Evolutionary conservation across 1,140 invertebrate genomes (phyloP).

Genomic region (Acromyrmex echinatior): DNA sequence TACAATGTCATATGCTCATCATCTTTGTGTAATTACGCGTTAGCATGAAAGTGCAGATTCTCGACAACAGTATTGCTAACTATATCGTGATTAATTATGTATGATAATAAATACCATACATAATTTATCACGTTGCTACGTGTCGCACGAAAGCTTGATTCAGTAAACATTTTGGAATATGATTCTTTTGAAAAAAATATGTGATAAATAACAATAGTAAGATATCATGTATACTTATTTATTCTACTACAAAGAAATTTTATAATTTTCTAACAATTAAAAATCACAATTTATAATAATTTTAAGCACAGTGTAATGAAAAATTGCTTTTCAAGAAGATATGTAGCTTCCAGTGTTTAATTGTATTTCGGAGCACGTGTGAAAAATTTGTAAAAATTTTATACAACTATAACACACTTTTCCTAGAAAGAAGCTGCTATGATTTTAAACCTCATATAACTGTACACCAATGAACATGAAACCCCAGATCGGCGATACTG

Average conservation of each 20-base stretch:
- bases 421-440: not conserved
- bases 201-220: not conserved
- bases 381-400: conserved; percentile 8
- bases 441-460: not conserved
- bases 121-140: not conserved
- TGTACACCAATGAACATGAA: not conserved
- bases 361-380: not conserved
- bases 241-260: not conserved
- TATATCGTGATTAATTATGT: conserved; percentile 30
- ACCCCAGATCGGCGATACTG: conserved; percentile 18
- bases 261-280: not conserved
- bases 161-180: not conserved
- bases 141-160: not conserved
- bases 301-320: too few relatives aligned
- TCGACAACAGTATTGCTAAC: not conserved
- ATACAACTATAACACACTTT: not conserved
- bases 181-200: not conserved
- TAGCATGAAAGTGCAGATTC: conserved; percentile 21
- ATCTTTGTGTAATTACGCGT: conserved; percentile 8
- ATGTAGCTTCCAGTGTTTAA: not conserved
- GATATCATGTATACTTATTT: not conserved
- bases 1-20: not conserved
- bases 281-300: not conserved
- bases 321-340: not conserved
- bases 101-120: conserved; percentile 22